Conservation (phyloP, 2,113 vertebrate genomes). For the Rattus rattus region DNA sequence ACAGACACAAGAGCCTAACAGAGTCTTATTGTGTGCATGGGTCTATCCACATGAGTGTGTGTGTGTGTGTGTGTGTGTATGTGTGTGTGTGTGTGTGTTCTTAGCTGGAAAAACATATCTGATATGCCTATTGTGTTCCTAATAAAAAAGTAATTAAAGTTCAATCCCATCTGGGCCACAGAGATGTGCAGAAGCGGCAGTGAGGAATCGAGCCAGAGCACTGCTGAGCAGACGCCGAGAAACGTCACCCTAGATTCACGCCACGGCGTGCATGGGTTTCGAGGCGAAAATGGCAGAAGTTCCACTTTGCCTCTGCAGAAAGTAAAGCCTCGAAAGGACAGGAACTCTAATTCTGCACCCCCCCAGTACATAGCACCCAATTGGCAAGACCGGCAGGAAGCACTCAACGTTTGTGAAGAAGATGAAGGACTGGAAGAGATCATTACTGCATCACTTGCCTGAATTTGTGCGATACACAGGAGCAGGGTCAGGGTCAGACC, state of each 20-base stretch:
- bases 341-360: background rate
- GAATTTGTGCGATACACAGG: background rate
- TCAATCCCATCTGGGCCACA: background rate
- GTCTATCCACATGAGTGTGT: background rate
- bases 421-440: background rate
- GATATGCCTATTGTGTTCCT: conserved; percentile 10
- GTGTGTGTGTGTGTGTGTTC: background rate
- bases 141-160: conserved; percentile 50
- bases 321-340: background rate
- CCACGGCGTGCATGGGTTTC: background rate
- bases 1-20: background rate
- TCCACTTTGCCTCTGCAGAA: background rate
- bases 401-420: background rate
- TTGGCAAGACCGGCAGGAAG: background rate
- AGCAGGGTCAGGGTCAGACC: background rate
- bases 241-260: background rate
- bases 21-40: background rate
- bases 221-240: background rate
- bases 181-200: background rate
- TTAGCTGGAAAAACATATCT: background rate
- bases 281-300: background rate
- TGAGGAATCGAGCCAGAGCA: background rate
- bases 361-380: fast-evolving
- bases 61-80: background rate
- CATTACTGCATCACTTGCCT: background rate